Conservation (phyloP, 1,140 invertebrate species). For the Geopemphigus sp. region DNA sequence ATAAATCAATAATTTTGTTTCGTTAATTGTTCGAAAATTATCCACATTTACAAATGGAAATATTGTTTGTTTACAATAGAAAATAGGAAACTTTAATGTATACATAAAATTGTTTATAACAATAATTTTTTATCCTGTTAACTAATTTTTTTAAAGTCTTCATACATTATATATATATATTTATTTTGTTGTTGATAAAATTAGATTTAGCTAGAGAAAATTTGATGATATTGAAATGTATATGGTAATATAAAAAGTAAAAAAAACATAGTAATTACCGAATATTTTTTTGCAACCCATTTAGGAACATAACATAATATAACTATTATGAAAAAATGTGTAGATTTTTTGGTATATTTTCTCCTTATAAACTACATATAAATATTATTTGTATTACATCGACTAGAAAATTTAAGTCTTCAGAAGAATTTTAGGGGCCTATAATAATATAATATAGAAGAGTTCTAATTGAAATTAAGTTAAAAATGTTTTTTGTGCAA, state of each 20-base stretch:
- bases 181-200: background rate
- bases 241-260: background rate
- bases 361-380: conserved; percentile 25
- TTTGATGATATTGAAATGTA: background rate
- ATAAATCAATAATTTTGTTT: background rate
- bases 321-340: conserved; percentile 20
- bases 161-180: background rate
- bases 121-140: background rate
- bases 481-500: background rate
- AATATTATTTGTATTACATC: conserved; percentile 9
- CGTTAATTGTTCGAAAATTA: background rate
- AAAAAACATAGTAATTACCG: background rate
- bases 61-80: background rate
- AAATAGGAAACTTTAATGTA: background rate
- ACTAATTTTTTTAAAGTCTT: background rate
- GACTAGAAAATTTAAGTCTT: conserved; percentile 48
- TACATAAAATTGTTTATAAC: background rate
- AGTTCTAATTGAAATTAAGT: background rate
- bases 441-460: background rate
- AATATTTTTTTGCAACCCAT: conserved; percentile 32
- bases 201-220: background rate
- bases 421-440: background rate
- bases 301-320: conserved; percentile 23
- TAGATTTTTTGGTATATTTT: conserved; percentile 32
- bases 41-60: background rate